phyloP scores from a whole-genome alignment of 2,113 vertebrate species.

The Myotis davidii region DNA sequence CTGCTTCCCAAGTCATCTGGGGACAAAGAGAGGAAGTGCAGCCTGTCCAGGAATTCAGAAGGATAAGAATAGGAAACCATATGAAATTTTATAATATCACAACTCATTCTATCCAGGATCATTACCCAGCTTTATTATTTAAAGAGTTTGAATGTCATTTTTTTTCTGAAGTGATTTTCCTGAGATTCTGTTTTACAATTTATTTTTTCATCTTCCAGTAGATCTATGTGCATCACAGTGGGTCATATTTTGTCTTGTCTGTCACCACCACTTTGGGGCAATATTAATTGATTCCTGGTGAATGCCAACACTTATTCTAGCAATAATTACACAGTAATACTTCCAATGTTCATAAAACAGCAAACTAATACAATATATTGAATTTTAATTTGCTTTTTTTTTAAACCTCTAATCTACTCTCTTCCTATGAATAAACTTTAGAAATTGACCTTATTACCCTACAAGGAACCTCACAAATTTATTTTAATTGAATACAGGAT shows the following conservation, averaged over 20 bases:
- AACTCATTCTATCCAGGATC: neutral
- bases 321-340: conserved; percentile 14
- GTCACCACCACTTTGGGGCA: neutral
- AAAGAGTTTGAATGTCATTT: neutral
- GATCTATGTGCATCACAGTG: neutral
- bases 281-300: conserved; percentile 27
- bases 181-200: neutral
- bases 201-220: neutral
- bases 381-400: conserved; percentile 50
- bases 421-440: conserved; percentile 26
- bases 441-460: conserved; percentile 57
- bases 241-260: neutral
- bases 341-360: conserved; percentile 16
- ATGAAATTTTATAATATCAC: neutral
- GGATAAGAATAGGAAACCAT: neutral
- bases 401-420: neutral
- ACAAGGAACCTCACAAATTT: neutral
- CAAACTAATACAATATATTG: conserved; percentile 21
- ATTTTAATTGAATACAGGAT: conserved; percentile 59
- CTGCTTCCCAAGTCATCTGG: neutral
- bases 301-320: neutral
- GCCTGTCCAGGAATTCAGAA: neutral
- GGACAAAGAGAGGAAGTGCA: neutral
- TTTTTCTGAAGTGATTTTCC: neutral
- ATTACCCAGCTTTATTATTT: neutral